Conservation (phyloP, 1,140 invertebrate genomes). For the Dolichoris vasculosae region DNA sequence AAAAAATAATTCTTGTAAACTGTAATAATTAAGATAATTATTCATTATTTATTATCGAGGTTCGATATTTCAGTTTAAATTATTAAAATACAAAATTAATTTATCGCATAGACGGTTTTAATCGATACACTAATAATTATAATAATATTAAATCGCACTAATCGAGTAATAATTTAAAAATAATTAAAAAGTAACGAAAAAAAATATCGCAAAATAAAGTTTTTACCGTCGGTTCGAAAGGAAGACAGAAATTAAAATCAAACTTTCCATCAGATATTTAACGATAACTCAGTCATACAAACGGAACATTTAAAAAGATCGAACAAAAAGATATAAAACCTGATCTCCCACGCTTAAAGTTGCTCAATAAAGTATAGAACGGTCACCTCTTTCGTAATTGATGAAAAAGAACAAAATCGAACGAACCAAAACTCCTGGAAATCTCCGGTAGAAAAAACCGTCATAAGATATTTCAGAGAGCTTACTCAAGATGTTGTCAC, state of each 20-base stretch:
- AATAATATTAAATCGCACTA: too few relatives aligned
- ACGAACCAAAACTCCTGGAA: neutral
- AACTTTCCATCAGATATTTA: neutral
- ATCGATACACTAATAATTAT: too few relatives aligned
- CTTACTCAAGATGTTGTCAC: constrained; percentile 64
- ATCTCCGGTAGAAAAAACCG: constrained; percentile 27
- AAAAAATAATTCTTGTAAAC: too few relatives aligned
- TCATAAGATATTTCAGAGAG: constrained; percentile 46
- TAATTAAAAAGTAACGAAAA: too few relatives aligned
- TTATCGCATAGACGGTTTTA: too few relatives aligned
- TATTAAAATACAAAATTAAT: too few relatives aligned
- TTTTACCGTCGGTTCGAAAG: too few relatives aligned
- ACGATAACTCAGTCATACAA: neutral
- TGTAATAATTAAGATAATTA: too few relatives aligned
- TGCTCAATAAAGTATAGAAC: constrained; percentile 56
- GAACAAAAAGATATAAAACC: constrained; percentile 57
- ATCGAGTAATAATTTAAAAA: too few relatives aligned
- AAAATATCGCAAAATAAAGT: too few relatives aligned
- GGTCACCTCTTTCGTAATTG: constrained; percentile 51
- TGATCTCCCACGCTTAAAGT: constrained; percentile 67
- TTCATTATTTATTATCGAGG: too few relatives aligned
- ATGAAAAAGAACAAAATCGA: constrained; percentile 22
- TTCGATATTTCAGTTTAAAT: too few relatives aligned
- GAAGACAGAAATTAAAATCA: neutral
- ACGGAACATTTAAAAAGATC: neutral